Percentiles rank a stretch among this genome's conserved stretches.
These are phyloP conservation scores for Stictocephala bisonia DNA, from an alignment of 2,888 invertebrate species.

Conservation along the genomic window DNA sequence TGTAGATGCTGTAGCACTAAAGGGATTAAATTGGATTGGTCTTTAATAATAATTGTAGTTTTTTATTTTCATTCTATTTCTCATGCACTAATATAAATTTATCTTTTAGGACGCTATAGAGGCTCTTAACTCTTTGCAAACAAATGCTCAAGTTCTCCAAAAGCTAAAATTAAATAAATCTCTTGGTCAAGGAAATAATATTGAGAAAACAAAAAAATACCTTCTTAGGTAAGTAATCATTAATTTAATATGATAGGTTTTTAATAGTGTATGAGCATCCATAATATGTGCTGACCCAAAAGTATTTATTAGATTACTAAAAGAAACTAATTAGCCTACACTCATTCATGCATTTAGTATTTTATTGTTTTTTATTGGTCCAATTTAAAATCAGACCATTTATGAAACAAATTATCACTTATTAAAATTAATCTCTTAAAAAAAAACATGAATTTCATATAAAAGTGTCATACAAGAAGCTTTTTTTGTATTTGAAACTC, in stretches of 20 bases:
- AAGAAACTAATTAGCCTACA: neutral
- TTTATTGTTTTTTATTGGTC: neutral
- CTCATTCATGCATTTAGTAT: neutral
- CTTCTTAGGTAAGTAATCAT: constrained; percentile 64
- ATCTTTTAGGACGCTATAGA: constrained; percentile 74
- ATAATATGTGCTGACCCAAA: neutral
- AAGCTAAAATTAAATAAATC: constrained; percentile 62
- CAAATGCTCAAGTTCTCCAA: constrained; percentile 74
- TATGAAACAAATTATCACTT: no score
- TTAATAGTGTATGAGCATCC: no score
- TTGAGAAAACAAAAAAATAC: constrained; percentile 66
- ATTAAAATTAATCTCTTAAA: no score
- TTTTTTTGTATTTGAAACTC: no score
- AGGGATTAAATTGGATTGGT: no score
- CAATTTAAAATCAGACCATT: no score
- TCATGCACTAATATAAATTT: neutral
- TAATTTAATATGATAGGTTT: neutral
- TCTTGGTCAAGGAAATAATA: constrained; percentile 53
- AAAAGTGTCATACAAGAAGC: no score
- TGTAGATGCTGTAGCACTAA: no score
- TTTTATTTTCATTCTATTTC: no score
- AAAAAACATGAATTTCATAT: no score
- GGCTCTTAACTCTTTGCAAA: constrained; percentile 77
- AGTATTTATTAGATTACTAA: neutral
- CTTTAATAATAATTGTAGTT: no score